Evolutionary conservation across 2,113 vertebrate genomes (phyloP), one percentile per base, ranked within the genome.

Genomic region (Lampris incognitus): DNA sequence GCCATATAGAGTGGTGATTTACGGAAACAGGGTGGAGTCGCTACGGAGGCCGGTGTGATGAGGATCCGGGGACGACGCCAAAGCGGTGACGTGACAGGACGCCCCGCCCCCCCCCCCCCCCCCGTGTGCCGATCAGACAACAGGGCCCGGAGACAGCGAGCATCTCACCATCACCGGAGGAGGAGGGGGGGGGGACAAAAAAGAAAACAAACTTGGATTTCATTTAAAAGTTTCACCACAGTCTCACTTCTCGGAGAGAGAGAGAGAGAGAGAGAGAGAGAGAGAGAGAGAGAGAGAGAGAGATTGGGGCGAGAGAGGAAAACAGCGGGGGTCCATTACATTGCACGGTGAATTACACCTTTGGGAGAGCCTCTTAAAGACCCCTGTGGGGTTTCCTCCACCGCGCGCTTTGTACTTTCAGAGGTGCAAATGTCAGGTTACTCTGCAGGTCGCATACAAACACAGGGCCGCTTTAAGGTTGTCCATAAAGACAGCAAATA

Each of bases 51-150:
- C 24, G 24, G 24, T 41, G 56, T 74, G 82, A 69, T 86, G 84
- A 85, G 59, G 58, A 82, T 80, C 64, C 60, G 60, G 40, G 67
- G 63, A 71, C 48, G 60, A 7, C n/a, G 54, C 78, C 72, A 73
- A 41, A 57, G 59, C 55, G 37, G 24, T 59, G 49, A 9, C 9
- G 66, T 63, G 84, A 69, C 72, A 74, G 67, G 11, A 1, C 49
- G 56, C 70, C 66, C 51, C n/a, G n/a, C n/a, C 66, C 1, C 24
- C 24, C 24, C 24, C 24, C 70, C 66, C 51, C 24, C 24, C 24
- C 66, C 1, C 42, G 38, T 54, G 69, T 46, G 58, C 54, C 56
- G 66, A 85, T 67, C 77, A 74, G 48, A 80, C 46, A 6, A 44
- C 61, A 73, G 59, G 60, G 71, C 40, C 49, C 61, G 61, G 41